Conservation (phyloP, 2,888 invertebrate species). For the Hedya salicella region DNA sequence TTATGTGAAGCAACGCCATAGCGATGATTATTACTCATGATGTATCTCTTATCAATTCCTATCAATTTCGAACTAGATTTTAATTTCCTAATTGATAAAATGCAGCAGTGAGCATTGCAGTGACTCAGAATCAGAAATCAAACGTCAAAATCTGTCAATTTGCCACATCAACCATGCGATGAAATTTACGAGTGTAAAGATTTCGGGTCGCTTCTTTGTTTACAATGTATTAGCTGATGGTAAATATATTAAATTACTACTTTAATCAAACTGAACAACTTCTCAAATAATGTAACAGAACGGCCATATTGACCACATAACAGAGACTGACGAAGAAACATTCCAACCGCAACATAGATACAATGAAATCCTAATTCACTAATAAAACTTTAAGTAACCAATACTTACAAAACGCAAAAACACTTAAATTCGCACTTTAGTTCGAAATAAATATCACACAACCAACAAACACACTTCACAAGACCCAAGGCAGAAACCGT, state of each 20-base stretch:
- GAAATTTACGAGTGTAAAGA: constrained; percentile 35
- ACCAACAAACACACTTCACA: constrained; percentile 76
- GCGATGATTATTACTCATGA: not conserved
- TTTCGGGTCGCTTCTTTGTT: constrained; percentile 10
- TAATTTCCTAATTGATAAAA: constrained; percentile 50
- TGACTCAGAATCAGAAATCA: constrained; percentile 71
- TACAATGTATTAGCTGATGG: not conserved
- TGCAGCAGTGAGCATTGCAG: constrained; percentile 42
- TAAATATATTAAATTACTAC: constrained; percentile 13
- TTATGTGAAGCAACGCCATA: not conserved
- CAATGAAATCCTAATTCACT: constrained; percentile 34
- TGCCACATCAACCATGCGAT: constrained; percentile 76
- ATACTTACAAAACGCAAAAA: constrained; percentile 78
- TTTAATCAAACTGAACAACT: constrained; percentile 48
- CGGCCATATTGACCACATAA: constrained; percentile 82
- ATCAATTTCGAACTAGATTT: not conserved
- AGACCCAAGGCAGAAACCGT: constrained; percentile 83
- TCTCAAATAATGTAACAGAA: constrained; percentile 65
- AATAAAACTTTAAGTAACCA: constrained; percentile 43
- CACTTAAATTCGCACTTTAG: constrained; percentile 71
- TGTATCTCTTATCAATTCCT: not conserved
- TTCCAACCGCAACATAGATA: constrained; percentile 46
- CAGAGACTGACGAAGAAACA: constrained; percentile 55
- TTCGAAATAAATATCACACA: constrained; percentile 73
- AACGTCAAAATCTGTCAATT: constrained; percentile 81